A percentile compares a stretch with the other conserved stretches of the same genome.
Conservation (phyloP, 2,888 invertebrate genomes). For the Cosmorhoe ocellata region DNA sequence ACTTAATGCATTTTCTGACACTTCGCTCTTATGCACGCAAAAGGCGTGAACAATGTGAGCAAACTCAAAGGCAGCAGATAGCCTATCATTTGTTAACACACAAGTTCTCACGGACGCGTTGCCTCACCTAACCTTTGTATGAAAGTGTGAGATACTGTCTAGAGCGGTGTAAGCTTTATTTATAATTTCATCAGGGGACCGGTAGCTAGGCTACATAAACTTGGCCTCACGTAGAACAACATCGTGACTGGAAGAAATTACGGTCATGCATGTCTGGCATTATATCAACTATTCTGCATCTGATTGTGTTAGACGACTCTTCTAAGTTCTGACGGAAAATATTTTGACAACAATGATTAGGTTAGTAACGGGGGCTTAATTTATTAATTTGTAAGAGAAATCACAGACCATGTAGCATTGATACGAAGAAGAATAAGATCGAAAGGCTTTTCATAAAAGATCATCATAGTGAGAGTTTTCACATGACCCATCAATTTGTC, state of each 20-base stretch:
- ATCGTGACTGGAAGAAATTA: slow-evolving; percentile 38
- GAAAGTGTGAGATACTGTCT: slow-evolving; percentile 58
- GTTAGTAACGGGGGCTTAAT: slow-evolving; percentile 27
- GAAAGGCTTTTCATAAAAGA: slow-evolving; percentile 14
- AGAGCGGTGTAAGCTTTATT: slow-evolving; percentile 33
- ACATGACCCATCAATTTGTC: slow-evolving; percentile 26
- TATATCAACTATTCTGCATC: slow-evolving; percentile 31
- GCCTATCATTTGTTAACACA: slow-evolving; percentile 53
- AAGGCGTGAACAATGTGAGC: slow-evolving; percentile 61
- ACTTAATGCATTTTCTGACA: too few relatives aligned
- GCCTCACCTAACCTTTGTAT: slow-evolving; percentile 54
- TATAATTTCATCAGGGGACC: slow-evolving; percentile 36
- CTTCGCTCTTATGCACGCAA: slow-evolving; percentile 43
- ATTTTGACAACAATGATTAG: slow-evolving; percentile 31
- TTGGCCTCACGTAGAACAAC: slow-evolving; percentile 45
- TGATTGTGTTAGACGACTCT: slow-evolving; percentile 42
- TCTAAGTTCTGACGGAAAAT: slow-evolving; percentile 29
- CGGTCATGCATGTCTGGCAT: slow-evolving; percentile 45
- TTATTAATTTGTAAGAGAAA: too few relatives aligned
- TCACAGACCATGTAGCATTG: neutral
- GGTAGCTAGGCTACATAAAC: slow-evolving; percentile 30
- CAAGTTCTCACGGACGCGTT: slow-evolving; percentile 67
- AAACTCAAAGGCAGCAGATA: slow-evolving; percentile 47
- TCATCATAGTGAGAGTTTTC: slow-evolving; percentile 30
- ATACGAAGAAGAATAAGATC: slow-evolving; percentile 28